Conservation (phyloP, 2,113 vertebrate species). For the Notarius lentiginosus region DNA sequence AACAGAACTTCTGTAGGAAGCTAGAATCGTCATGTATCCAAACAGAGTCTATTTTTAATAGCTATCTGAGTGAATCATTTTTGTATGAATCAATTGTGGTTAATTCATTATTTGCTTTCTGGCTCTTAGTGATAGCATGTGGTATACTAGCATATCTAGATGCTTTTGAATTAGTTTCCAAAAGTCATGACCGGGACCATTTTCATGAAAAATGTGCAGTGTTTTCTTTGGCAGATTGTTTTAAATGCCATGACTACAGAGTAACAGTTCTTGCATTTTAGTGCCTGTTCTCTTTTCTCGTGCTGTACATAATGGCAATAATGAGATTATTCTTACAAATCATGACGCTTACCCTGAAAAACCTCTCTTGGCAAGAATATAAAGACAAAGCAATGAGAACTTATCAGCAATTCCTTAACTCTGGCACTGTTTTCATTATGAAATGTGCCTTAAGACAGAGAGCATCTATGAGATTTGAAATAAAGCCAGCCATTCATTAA, state of each 20-base stretch:
- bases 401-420: constrained; percentile 18
- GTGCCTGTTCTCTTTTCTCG: constrained; percentile 10
- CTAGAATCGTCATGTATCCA: background rate
- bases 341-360: constrained; percentile 34
- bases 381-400: constrained; percentile 21
- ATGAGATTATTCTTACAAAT: constrained; percentile 26
- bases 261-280: background rate
- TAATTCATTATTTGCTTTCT: background rate
- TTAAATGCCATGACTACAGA: background rate
- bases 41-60: background rate
- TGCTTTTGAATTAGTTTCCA: background rate
- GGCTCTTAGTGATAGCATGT: background rate
- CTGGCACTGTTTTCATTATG: constrained; percentile 21
- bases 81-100: no score
- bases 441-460: constrained; percentile 23
- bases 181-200: background rate
- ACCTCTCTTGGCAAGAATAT: constrained; percentile 30
- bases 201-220: background rate
- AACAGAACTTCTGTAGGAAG: background rate
- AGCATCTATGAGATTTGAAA: constrained; percentile 32
- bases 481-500: constrained; percentile 38
- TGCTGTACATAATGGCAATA: constrained; percentile 9
- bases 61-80: background rate
- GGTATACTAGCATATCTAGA: background rate
- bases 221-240: background rate